Conservation (phyloP, 1,140 invertebrate genomes). For the Cataglyphis hispanica region DNA sequence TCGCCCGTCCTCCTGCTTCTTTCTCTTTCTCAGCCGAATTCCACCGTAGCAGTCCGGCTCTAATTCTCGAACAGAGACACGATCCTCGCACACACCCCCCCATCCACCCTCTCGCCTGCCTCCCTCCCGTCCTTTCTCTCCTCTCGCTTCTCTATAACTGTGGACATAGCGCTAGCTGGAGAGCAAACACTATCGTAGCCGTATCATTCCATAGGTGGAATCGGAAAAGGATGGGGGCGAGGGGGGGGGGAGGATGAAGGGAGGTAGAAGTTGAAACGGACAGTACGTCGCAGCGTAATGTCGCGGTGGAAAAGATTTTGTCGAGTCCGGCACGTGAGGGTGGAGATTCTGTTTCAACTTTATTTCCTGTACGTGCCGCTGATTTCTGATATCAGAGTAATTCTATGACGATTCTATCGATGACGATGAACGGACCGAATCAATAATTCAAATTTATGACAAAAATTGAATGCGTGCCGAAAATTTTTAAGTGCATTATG, state of each 20-base stretch:
- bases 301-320: conserved; percentile 61
- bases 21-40: conserved; percentile 63
- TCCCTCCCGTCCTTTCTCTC: too few relatives aligned
- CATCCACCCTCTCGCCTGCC: not conserved
- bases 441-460: not conserved
- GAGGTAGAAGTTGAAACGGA: conserved; percentile 36
- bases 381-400: conserved; percentile 70
- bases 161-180: conserved; percentile 74
- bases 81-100: not conserved
- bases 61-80: conserved; percentile 58
- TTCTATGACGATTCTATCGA: conserved; percentile 64
- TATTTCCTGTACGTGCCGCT: conserved; percentile 82
- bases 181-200: conserved; percentile 79
- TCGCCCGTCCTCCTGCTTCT: conserved; percentile 55
- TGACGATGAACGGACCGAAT: conserved; percentile 40
- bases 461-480: not conserved
- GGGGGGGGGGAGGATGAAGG: not conserved
- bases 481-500: not conserved
- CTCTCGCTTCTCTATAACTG: conserved; percentile 44
- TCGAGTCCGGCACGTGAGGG: conserved; percentile 30
- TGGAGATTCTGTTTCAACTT: conserved; percentile 71
- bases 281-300: conserved; percentile 33
- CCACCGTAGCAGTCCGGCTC: conserved; percentile 54
- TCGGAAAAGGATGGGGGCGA: conserved; percentile 38
- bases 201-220: conserved; percentile 72